Percentiles rank a stretch among this genome's conserved stretches.
phyloP scores from a whole-genome alignment of 2,888 invertebrate genomes.

The Lypha dubia region DNA sequence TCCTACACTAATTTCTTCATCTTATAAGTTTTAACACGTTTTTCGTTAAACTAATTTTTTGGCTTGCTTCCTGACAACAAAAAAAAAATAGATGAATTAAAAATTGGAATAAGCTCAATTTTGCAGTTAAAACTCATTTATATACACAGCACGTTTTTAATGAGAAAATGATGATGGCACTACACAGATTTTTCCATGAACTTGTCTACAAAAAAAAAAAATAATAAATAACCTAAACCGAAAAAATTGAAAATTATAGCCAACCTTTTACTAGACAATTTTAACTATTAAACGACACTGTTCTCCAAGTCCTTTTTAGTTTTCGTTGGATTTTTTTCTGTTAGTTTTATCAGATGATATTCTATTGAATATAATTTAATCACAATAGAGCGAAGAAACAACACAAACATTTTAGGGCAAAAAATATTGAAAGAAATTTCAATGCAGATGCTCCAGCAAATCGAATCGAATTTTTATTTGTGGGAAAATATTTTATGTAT shows the following conservation, averaged over 20 bases:
- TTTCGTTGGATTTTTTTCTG: constrained; percentile 21
- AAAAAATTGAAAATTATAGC: constrained; percentile 53
- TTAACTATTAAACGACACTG: constrained; percentile 66
- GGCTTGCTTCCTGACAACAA: background rate
- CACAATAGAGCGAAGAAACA: constrained; percentile 4
- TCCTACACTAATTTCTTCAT: constrained; percentile 41
- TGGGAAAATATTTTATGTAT: background rate
- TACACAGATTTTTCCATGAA: constrained; percentile 64
- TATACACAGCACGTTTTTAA: constrained; percentile 57
- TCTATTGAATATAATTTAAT: constrained; percentile 42
- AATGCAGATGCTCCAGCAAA: constrained; percentile 58
- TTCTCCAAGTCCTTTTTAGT: background rate
- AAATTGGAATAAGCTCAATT: constrained; percentile 8
- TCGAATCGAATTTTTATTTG: constrained; percentile 32
- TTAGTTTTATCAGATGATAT: constrained; percentile 33
- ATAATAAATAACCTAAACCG: background rate
- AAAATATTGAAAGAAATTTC: too few relatives aligned
- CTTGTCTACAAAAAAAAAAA: constrained; percentile 34
- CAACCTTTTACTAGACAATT: constrained; percentile 55
- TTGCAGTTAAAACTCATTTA: constrained; percentile 32
- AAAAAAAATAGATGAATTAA: background rate
- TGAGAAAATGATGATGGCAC: constrained; percentile 60
- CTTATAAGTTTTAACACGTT: constrained; percentile 64
- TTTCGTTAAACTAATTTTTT: constrained; percentile 65
- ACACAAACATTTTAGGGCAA: constrained; percentile 6